These are phyloP conservation scores for Molorchus minor DNA, from an alignment of 2,888 invertebrate genomes.

Conservation along the genomic window DNA sequence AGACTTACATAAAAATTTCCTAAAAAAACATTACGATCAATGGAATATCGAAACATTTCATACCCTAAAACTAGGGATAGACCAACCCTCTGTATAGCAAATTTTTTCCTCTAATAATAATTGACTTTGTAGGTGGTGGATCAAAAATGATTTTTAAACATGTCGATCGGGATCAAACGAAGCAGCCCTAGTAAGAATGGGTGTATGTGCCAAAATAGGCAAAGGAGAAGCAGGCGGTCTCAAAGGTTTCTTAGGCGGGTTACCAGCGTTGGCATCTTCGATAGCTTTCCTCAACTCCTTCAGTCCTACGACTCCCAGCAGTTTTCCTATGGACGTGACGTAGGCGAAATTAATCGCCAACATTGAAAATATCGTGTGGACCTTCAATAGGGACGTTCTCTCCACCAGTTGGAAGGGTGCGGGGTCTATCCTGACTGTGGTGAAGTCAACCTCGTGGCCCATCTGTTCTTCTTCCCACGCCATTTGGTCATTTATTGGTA, in stretches of 20 bases:
- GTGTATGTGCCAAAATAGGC: slow-evolving; percentile 12
- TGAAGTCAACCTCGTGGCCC: slow-evolving; percentile 77
- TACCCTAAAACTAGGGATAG: no score
- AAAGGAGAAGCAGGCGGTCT: slow-evolving; percentile 16
- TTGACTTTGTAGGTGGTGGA: no score
- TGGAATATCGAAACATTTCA: no score
- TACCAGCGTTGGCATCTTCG: slow-evolving; percentile 87
- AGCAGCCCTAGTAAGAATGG: neutral
- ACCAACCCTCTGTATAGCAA: no score
- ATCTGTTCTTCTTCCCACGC: slow-evolving; percentile 92
- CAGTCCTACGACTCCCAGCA: slow-evolving; percentile 94
- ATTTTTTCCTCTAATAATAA: no score
- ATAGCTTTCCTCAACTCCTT: slow-evolving; percentile 92
- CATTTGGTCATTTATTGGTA: slow-evolving; percentile 88
- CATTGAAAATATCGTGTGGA: slow-evolving; percentile 89
- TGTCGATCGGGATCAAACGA: slow-evolving; percentile 10
- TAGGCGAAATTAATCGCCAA: slow-evolving; percentile 95
- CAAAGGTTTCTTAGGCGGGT: slow-evolving; percentile 60
- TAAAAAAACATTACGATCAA: no score
- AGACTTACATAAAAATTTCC: no score
- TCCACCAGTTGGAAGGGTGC: slow-evolving; percentile 96
- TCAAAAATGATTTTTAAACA: neutral
- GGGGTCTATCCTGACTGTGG: slow-evolving; percentile 85
- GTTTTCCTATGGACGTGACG: slow-evolving; percentile 91
- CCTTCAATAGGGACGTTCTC: slow-evolving; percentile 86